phyloP scores from a whole-genome alignment of 2,888 invertebrate genomes.

The Cataglyphis livida region DNA sequence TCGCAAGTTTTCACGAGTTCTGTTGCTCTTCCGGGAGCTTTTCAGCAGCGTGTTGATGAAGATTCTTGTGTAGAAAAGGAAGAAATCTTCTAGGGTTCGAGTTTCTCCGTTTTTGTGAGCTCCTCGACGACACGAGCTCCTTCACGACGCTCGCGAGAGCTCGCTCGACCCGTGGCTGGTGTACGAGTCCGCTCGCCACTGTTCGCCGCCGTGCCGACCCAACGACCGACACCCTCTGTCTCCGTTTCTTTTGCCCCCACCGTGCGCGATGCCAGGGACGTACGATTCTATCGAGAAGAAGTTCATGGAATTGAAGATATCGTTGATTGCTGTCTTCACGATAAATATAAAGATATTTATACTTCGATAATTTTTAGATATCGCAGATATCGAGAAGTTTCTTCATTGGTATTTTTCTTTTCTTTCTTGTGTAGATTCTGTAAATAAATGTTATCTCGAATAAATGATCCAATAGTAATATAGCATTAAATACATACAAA shows the following conservation, averaged over 20 bases:
- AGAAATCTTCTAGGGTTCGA: not conserved
- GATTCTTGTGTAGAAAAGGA: not conserved
- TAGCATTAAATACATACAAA: not conserved
- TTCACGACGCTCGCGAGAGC: not conserved
- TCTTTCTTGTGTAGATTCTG: not conserved
- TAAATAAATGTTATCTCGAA: not conserved
- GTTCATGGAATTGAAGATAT: not conserved
- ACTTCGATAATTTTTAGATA: not conserved
- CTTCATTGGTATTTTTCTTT: not conserved
- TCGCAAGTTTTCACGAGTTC: not conserved
- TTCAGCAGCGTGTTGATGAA: not conserved
- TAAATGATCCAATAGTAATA: not conserved
- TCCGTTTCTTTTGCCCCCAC: conserved; percentile 47
- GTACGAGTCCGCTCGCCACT: conserved; percentile 66
- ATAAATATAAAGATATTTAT: not conserved
- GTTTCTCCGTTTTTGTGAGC: conserved; percentile 29
- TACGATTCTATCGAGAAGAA: conserved; percentile 6
- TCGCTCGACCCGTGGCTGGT: conserved; percentile 20
- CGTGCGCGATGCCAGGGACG: conserved; percentile 59
- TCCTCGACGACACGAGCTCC: conserved; percentile 33
- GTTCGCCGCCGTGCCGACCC: conserved; percentile 62
- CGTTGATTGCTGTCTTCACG: not conserved
- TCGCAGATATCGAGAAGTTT: not conserved
- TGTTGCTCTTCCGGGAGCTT: not conserved
- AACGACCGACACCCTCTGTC: conserved; percentile 65